A percentile compares a stretch with the other conserved stretches of the same genome.
These are phyloP conservation scores for Thripadectes ignobilis DNA, from an alignment of 2,797 vertebrate species.

Conservation along the genomic window DNA sequence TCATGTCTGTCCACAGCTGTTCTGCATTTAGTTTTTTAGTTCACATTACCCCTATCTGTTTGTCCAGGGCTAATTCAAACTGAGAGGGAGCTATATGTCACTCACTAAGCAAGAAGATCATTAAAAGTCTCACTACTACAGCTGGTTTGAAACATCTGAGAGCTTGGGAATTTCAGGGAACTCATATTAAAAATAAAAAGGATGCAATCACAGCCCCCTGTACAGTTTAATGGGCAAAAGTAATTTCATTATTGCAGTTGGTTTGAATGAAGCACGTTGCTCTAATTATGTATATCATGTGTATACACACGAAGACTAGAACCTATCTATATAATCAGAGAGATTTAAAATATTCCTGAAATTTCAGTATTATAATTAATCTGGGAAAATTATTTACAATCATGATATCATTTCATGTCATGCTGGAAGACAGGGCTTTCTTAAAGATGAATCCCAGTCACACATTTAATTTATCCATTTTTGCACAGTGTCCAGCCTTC, in stretches of 20 bases:
- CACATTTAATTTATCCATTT: not conserved
- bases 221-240: constrained; percentile 37
- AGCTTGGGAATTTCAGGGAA: constrained; percentile 31
- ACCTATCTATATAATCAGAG: constrained; percentile 3
- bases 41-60: constrained; percentile 41
- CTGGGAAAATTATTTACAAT: not conserved
- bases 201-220: constrained; percentile 51
- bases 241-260: constrained; percentile 58
- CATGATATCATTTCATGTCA: not conserved
- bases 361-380: constrained; percentile 29
- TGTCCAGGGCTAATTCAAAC: constrained; percentile 45
- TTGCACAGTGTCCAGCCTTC: not conserved
- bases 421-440: not conserved
- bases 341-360: constrained; percentile 34
- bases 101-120: constrained; percentile 12
- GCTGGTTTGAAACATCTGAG: constrained; percentile 49
- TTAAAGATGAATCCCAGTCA: not conserved
- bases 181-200: constrained; percentile 47
- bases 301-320: not conserved
- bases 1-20: constrained; percentile 44
- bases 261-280: constrained; percentile 31
- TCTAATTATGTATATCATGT: constrained; percentile 30
- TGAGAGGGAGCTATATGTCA: constrained; percentile 26
- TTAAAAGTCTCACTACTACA: constrained; percentile 43
- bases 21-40: constrained; percentile 34